These are phyloP conservation scores for Tenthredo notha DNA, from an alignment of 2,888 invertebrate genomes.

Conservation along the genomic window DNA sequence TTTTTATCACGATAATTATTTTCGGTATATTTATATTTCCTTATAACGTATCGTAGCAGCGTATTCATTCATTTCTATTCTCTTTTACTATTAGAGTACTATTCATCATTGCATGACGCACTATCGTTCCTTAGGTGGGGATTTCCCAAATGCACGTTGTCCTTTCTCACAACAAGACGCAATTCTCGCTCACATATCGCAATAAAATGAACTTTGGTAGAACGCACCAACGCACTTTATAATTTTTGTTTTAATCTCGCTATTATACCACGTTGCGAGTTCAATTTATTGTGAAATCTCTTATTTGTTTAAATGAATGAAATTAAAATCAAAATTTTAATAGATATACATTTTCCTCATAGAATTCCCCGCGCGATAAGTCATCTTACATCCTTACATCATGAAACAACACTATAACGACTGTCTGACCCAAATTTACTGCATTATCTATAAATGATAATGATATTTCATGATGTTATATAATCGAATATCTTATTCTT, in stretches of 20 bases:
- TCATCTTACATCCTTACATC: not conserved
- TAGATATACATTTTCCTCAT: not conserved
- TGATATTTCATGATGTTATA: constrained; percentile 14
- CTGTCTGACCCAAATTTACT: not conserved
- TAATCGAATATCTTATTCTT: constrained; percentile 7
- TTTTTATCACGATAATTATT: not conserved
- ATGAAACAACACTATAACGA: not conserved
- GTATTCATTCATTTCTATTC: not conserved
- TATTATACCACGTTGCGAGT: not conserved
- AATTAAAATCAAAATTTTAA: no score
- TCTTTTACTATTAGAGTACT: not conserved
- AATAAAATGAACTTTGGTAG: not conserved
- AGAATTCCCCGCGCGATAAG: not conserved
- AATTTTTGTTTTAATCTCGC: not conserved
- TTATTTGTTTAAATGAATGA: not conserved
- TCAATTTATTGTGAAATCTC: not conserved
- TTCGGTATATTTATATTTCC: not conserved
- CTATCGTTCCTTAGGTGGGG: not conserved
- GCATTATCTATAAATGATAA: not conserved
- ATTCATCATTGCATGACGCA: constrained; percentile 6
- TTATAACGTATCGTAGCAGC: not conserved
- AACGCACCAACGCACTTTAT: not conserved
- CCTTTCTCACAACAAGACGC: not conserved
- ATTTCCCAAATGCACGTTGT: not conserved
- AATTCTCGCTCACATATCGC: not conserved